These are phyloP conservation scores for Argyrosomus japonicus DNA, from an alignment of 2,113 vertebrate species.

Conservation along the genomic window DNA sequence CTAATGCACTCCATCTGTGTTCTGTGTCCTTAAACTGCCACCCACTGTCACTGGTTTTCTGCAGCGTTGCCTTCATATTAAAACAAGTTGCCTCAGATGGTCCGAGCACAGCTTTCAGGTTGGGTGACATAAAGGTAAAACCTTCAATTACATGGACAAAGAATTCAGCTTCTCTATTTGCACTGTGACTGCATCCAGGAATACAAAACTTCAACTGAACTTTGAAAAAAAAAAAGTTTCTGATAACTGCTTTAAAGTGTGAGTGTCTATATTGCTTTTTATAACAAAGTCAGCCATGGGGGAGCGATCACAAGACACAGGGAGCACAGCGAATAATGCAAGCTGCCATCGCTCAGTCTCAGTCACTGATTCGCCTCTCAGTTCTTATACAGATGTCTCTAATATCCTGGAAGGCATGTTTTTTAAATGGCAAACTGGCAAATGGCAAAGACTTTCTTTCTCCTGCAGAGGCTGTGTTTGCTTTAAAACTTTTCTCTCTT, in stretches of 20 bases:
- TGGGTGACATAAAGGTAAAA: conserved; percentile 15
- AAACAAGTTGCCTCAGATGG: conserved; percentile 24
- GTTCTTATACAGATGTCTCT: conserved; percentile 4
- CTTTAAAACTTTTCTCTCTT: neutral
- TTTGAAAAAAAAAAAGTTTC: conserved; percentile 29
- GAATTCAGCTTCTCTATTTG: conserved; percentile 13
- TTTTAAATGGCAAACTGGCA: neutral
- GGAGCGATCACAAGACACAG: conserved; percentile 28
- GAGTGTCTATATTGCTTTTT: conserved; percentile 24
- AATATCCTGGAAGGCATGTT: neutral
- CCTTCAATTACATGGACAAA: conserved; percentile 35
- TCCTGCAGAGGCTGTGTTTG: neutral
- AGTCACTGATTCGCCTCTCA: conserved; percentile 19
- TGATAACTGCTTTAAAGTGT: conserved; percentile 9
- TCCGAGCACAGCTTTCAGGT: conserved; percentile 23
- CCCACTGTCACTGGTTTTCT: conserved; percentile 31
- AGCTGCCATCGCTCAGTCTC: conserved; percentile 9
- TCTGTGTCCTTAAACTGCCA: conserved; percentile 42
- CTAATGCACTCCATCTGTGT: conserved; percentile 53
- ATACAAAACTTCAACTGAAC: conserved; percentile 23
- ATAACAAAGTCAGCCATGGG: conserved; percentile 30
- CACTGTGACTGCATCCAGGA: conserved; percentile 25
- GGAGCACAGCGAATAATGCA: conserved; percentile 25
- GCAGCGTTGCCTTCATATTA: conserved; percentile 31
- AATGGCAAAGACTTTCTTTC: neutral